Conservation (phyloP, 2,113 vertebrate genomes). For the Polypterus senegalus region DNA sequence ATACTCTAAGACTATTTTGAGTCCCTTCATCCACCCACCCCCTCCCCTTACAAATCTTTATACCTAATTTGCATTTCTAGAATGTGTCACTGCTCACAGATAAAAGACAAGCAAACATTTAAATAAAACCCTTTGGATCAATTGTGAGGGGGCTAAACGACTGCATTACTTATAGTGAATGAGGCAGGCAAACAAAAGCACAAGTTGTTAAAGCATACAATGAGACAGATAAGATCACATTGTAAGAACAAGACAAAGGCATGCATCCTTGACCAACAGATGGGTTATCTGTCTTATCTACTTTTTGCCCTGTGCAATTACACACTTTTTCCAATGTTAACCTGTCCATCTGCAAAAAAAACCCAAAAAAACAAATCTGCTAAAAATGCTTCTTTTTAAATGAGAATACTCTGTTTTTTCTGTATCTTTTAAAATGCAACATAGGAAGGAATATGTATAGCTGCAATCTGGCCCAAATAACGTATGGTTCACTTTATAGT, state of each 20-base stretch:
- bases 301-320: too few relatives aligned
- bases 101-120: constrained; percentile 3
- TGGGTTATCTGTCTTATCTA: background rate
- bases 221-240: background rate
- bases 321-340: too few relatives aligned
- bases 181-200: constrained; percentile 1
- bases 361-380: too few relatives aligned
- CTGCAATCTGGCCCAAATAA: too few relatives aligned
- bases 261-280: background rate
- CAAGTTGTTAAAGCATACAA: background rate
- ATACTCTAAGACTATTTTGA: too few relatives aligned
- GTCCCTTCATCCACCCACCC: too few relatives aligned
- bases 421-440: too few relatives aligned
- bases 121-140: background rate
- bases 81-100: background rate
- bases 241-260: background rate
- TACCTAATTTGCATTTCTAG: background rate
- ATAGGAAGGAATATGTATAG: too few relatives aligned
- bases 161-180: background rate
- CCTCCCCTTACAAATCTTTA: background rate
- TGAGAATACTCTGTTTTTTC: too few relatives aligned
- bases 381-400: too few relatives aligned
- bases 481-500: too few relatives aligned
- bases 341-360: too few relatives aligned
- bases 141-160: background rate